Percentiles rank a stretch among this genome's conserved stretches.
Conservation (phyloP, 2,888 invertebrate genomes). For the Metallyticus violacea region DNA sequence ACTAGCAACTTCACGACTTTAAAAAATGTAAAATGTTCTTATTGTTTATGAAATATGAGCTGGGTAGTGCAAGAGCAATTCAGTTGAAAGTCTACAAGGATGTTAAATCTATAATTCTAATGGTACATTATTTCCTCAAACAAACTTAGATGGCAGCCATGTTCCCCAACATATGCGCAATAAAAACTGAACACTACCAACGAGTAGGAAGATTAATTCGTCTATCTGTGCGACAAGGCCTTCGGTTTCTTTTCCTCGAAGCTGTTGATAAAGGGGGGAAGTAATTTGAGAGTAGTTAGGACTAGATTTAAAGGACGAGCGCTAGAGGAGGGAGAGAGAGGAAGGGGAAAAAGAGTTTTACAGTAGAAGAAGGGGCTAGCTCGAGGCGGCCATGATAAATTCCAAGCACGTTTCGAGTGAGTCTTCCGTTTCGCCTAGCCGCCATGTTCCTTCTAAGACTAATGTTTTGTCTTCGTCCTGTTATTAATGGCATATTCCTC, state of each 20-base stretch:
- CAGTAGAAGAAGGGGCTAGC: neutral
- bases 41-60: no score
- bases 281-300: neutral
- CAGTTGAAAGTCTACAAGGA: no score
- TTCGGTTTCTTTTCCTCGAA: neutral
- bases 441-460: constrained; percentile 5
- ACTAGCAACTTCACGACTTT: no score
- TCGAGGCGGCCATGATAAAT: constrained; percentile 1
- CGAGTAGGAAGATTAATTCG: neutral
- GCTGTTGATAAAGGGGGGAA: neutral
- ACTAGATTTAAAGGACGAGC: neutral
- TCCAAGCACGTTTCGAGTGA: constrained; percentile 4
- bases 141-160: neutral
- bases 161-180: neutral
- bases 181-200: neutral
- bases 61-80: no score
- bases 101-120: no score
- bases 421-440: neutral
- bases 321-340: neutral
- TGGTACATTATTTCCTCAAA: no score
- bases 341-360: neutral
- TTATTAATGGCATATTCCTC: neutral
- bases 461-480: constrained; percentile 12
- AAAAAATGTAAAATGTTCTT: no score
- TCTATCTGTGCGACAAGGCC: neutral